A percentile compares a stretch with the other conserved stretches of the same genome.
phyloP scores from a whole-genome alignment of 2,888 invertebrate species.

The Altica lythri region DNA sequence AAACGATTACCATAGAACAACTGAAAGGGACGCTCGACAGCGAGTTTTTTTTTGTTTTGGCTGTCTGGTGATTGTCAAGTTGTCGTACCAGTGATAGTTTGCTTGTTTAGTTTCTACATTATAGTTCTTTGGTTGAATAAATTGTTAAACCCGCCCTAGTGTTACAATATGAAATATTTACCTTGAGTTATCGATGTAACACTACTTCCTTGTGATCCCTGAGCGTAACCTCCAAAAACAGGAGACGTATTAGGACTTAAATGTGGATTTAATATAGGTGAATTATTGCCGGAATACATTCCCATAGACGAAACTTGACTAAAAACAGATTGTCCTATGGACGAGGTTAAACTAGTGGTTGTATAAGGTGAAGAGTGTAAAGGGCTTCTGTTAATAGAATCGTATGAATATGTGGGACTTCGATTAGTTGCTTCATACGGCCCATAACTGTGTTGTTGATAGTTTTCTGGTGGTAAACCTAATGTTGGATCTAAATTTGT shows the following conservation, averaged over 20 bases:
- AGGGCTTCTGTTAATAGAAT: slow-evolving; percentile 38
- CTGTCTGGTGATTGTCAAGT: too few species aligned
- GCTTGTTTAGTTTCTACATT: too few species aligned
- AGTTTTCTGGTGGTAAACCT: slow-evolving; percentile 44
- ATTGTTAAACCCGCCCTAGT: too few species aligned
- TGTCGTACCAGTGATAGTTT: too few species aligned
- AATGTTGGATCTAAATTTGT: slow-evolving; percentile 44
- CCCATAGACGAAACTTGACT: slow-evolving; percentile 47
- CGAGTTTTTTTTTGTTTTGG: too few species aligned
- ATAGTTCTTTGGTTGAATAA: too few species aligned
- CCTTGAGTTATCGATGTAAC: slow-evolving; percentile 65
- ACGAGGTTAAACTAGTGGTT: slow-evolving; percentile 50
- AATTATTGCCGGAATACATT: slow-evolving; percentile 48
- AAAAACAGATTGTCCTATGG: slow-evolving; percentile 46
- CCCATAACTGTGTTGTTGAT: slow-evolving; percentile 36
- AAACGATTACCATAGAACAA: too few species aligned
- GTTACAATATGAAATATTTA: too few species aligned
- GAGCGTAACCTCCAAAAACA: slow-evolving; percentile 48
- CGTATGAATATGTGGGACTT: slow-evolving; percentile 37
- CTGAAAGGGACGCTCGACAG: too few species aligned
- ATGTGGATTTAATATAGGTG: slow-evolving; percentile 50
- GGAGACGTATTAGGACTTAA: slow-evolving; percentile 50
- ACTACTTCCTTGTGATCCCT: slow-evolving; percentile 48
- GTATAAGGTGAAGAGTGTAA: slow-evolving; percentile 47
- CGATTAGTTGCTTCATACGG: slow-evolving; percentile 40